phyloP scores from a whole-genome alignment of 64 coral and sea anemone genomes.

The Dendronephthya gigantea region DNA sequence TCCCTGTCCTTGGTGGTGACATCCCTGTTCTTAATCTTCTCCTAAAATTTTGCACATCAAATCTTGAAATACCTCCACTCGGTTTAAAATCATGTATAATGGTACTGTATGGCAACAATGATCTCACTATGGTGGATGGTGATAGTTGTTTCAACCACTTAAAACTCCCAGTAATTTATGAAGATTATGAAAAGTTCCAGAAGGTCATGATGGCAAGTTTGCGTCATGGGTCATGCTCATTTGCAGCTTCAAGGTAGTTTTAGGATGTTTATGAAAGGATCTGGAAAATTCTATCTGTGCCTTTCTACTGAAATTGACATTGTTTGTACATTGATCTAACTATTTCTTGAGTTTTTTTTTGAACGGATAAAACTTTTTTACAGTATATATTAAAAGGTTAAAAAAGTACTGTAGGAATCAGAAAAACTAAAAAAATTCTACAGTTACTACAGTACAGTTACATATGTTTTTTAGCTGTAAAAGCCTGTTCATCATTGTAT shows the following conservation, averaged over 20 bases:
- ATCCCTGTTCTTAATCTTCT: slow-evolving; percentile 27
- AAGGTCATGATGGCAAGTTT: neutral
- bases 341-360: no score
- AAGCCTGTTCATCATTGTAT: no score
- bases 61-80: slow-evolving; percentile 23
- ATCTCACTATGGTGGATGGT: slow-evolving; percentile 18
- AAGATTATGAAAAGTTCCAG: neutral
- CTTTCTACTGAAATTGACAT: neutral
- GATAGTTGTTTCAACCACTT: slow-evolving; percentile 15
- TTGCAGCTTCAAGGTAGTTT: slow-evolving; percentile 13
- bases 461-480: no score
- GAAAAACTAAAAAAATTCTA: no score
- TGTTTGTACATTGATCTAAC: no score
- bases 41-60: slow-evolving; percentile 19
- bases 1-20: slow-evolving; percentile 29
- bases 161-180: slow-evolving; percentile 8
- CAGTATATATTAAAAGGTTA: no score
- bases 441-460: no score
- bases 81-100: slow-evolving; percentile 19
- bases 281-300: neutral
- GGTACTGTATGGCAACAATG: neutral
- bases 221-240: slow-evolving; percentile 27
- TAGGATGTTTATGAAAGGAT: neutral
- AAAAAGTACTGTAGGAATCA: no score
- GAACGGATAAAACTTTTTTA: no score